Conservation (phyloP, 2,797 vertebrate species). For the Pseudochirops corinnae region DNA sequence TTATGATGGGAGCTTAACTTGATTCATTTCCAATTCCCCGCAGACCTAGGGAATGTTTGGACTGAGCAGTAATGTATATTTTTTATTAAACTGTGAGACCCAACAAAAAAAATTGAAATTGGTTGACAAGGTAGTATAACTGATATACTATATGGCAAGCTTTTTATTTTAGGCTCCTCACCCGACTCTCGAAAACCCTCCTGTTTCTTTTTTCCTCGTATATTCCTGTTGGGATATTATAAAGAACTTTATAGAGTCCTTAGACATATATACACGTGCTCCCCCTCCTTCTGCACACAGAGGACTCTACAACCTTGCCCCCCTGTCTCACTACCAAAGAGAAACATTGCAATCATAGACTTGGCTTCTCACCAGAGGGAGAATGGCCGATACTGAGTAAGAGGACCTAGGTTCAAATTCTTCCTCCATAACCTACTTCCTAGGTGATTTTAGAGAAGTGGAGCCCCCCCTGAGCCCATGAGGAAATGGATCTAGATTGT, state of each 20-base stretch:
- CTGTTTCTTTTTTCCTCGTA: conserved; percentile 5
- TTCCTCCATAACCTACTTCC: neutral
- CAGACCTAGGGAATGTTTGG: conserved; percentile 78
- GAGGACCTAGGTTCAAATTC: neutral
- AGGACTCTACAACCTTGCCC: neutral
- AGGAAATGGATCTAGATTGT: neutral
- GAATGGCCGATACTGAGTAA: neutral
- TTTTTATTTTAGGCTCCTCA: conserved; percentile 52
- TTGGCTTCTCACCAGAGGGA: neutral
- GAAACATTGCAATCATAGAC: neutral
- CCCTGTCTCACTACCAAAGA: neutral
- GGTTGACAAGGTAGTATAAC: conserved; percentile 72
- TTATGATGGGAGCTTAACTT: conserved; percentile 76
- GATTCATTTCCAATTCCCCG: conserved; percentile 78
- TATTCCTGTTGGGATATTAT: conserved; percentile 51
- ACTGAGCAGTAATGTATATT: conserved; percentile 78
- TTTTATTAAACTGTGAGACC: conserved; percentile 78
- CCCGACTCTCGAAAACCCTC: conserved; percentile 47
- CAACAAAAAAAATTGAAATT: conserved; percentile 73
- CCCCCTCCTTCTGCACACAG: neutral
- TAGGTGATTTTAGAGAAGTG: neutral
- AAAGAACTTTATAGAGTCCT: conserved; percentile 45
- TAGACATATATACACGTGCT: neutral
- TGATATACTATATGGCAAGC: conserved; percentile 56
- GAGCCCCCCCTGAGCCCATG: neutral